Evolutionary conservation across 30 jellyfish, hydroid and myxozoan species (phyloP).

Genomic region (Sanderia malayensis): DNA sequence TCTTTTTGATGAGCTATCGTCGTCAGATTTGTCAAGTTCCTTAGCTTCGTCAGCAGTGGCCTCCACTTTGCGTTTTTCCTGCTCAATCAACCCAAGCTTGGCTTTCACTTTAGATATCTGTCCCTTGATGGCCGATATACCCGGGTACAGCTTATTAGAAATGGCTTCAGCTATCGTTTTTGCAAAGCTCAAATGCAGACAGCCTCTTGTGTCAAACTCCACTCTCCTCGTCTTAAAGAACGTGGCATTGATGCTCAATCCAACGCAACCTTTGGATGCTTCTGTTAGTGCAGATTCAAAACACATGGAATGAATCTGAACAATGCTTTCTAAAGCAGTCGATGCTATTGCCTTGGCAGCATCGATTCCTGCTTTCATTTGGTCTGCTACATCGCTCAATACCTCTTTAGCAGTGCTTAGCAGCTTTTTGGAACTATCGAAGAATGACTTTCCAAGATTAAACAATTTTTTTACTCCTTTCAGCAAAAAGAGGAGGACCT

Average conservation of each 20-base stretch:
- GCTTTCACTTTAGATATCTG: constrained; percentile 36
- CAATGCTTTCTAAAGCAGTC: constrained; percentile 49
- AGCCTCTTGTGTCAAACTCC: constrained; percentile 45
- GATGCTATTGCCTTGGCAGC: constrained; percentile 68
- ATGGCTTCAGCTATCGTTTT: constrained; percentile 59
- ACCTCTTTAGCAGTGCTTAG: constrained; percentile 45
- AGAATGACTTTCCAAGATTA: constrained; percentile 56
- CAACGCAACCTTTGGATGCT: constrained; percentile 78
- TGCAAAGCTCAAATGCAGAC: constrained; percentile 66
- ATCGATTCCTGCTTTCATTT: constrained; percentile 61
- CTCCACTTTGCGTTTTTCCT: constrained; percentile 46
- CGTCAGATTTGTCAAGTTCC: constrained; percentile 38
- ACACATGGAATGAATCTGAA: constrained; percentile 64
- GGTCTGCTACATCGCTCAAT: constrained; percentile 26
- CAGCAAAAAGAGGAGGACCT: constrained; percentile 38
- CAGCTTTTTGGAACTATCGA: constrained; percentile 42
- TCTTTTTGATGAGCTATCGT: constrained; percentile 13
- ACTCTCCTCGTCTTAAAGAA: constrained; percentile 44
- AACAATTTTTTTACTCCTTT: constrained; percentile 52
- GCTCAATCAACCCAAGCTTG: constrained; percentile 39
- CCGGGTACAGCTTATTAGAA: constrained; percentile 73
- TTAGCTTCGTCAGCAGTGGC: constrained; percentile 45
- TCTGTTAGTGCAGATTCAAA: constrained; percentile 56
- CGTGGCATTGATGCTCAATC: constrained; percentile 39
- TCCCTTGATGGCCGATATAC: constrained; percentile 57